phyloP scores from a whole-genome alignment of 2,888 invertebrate genomes.

The Pandemis heparana region DNA sequence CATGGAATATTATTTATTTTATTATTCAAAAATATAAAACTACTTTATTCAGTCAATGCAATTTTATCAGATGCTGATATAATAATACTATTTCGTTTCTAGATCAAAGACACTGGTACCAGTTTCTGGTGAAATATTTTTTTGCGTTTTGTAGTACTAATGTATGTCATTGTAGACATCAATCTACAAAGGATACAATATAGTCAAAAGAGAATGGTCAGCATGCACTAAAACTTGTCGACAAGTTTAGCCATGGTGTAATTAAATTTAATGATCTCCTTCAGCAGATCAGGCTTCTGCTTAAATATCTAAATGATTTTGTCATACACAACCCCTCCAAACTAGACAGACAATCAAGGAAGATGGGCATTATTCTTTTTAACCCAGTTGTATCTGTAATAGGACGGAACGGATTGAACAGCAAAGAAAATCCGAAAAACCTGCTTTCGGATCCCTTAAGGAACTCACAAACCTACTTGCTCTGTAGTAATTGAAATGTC shows the following conservation, averaged over 20 bases:
- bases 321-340: not conserved
- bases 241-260: constrained; percentile 6
- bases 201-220: not conserved
- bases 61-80: constrained; percentile 14
- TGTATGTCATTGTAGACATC: constrained; percentile 4
- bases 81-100: constrained; percentile 12
- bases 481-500: not conserved
- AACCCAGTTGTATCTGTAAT: not conserved
- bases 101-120: not conserved
- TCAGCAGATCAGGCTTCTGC: not conserved
- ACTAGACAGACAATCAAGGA: not conserved
- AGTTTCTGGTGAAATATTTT: not conserved
- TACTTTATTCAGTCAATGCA: constrained; percentile 19
- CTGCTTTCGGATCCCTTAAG: not conserved
- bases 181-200: constrained; percentile 12
- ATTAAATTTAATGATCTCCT: not conserved
- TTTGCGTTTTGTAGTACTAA: not conserved
- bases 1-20: constrained; percentile 48
- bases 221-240: constrained; percentile 13
- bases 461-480: not conserved
- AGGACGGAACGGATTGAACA: constrained; percentile 8
- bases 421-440: not conserved
- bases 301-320: constrained; percentile 10
- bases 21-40: constrained; percentile 16
- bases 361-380: not conserved